Conservation (phyloP, 23 tunicate genomes). For the Botrylloides violaceus region DNA sequence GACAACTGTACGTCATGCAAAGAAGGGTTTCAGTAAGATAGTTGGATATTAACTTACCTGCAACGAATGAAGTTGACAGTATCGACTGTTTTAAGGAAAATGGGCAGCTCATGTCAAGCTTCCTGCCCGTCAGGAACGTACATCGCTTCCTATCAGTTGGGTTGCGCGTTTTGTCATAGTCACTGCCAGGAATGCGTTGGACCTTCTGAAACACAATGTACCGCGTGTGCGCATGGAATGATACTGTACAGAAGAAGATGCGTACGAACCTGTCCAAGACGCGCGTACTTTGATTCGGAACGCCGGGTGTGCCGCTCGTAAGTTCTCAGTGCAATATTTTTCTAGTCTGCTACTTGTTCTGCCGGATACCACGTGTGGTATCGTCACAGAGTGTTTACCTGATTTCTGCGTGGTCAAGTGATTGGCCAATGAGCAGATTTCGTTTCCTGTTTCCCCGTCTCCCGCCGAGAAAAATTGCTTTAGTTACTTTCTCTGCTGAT, state of each 20-base stretch:
- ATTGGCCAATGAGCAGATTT: too few relatives aligned
- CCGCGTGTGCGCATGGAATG: conserved; percentile 31
- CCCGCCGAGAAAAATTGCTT: too few relatives aligned
- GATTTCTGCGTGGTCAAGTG: too few relatives aligned
- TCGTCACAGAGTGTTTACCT: too few relatives aligned
- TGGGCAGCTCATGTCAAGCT: conserved; percentile 36
- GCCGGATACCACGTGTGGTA: too few relatives aligned
- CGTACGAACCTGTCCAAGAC: conserved; percentile 25
- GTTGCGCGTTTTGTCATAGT: conserved; percentile 26
- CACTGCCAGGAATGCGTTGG: conserved; percentile 49
- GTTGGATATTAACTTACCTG: too few relatives aligned
- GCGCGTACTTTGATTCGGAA: conserved; percentile 26
- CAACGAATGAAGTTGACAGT: too few relatives aligned
- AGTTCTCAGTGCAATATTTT: conserved; percentile 6
- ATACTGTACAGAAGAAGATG: conserved; percentile 44
- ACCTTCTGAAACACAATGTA: conserved; percentile 32
- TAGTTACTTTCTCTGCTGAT: too few relatives aligned
- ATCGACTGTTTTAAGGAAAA: conserved; percentile 21
- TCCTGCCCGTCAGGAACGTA: conserved; percentile 47
- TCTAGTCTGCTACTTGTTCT: too few relatives aligned
- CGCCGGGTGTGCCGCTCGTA: conserved; percentile 38
- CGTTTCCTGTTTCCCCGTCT: too few relatives aligned
- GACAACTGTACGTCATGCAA: conserved; percentile 82
- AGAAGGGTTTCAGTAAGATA: conserved; percentile 50
- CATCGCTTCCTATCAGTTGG: conserved; percentile 23